Conservation (phyloP, 35 echinoderm and acorn worm species). For the Heliocidaris erythrogramma region DNA sequence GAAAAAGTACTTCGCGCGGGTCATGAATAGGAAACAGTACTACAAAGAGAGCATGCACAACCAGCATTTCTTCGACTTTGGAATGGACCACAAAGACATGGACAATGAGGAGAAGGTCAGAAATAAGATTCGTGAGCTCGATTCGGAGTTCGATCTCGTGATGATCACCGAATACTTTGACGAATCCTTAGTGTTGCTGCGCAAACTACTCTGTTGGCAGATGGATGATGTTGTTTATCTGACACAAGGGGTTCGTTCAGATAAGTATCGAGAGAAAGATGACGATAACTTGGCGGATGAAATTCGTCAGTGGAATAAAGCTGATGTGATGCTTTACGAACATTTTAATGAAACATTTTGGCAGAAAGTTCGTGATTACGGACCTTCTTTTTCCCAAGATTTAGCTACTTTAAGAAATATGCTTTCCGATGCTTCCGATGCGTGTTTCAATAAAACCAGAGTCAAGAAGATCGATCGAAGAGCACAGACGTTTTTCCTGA, state of each 20-base stretch:
- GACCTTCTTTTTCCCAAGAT: not conserved
- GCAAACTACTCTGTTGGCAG: constrained; percentile 87
- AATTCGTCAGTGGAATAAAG: constrained; percentile 76
- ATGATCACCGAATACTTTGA: constrained; percentile 92
- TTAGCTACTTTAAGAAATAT: not conserved
- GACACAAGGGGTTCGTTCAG: constrained; percentile 51
- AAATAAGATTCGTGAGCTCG: constrained; percentile 50
- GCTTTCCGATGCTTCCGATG: not conserved
- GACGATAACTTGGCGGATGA: not conserved
- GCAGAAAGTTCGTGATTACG: constrained; percentile 72
- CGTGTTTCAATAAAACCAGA: not conserved
- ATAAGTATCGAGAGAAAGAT: constrained; percentile 32
- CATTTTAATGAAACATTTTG: constrained; percentile 85
- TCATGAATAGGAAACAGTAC: not conserved
- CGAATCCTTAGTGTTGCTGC: constrained; percentile 76
- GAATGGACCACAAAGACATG: constrained; percentile 36
- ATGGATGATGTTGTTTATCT: constrained; percentile 85
- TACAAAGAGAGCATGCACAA: constrained; percentile 54
- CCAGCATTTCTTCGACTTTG: constrained; percentile 65
- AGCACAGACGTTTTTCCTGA: not conserved
- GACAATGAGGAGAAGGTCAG: constrained; percentile 32
- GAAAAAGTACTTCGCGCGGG: not conserved
- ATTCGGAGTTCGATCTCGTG: constrained; percentile 67
- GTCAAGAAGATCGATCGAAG: not conserved
- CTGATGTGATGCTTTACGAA: constrained; percentile 74